phyloP scores from a whole-genome alignment of 2,888 invertebrate species.

The Meiosimyza decipiens region DNA sequence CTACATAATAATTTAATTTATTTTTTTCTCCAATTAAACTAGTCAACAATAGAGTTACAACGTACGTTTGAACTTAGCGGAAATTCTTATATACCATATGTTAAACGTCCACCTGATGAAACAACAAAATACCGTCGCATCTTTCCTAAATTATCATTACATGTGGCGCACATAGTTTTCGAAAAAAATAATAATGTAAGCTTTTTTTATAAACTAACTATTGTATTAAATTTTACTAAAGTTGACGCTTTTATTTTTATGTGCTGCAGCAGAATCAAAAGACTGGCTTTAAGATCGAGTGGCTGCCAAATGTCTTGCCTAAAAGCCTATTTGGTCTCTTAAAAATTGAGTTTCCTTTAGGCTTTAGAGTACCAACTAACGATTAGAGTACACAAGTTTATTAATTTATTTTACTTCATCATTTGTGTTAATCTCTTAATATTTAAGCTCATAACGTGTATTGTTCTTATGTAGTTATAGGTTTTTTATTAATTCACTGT shows the following conservation, averaged over 20 bases:
- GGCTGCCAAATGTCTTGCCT: slow-evolving; percentile 80
- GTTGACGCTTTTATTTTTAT: slow-evolving; percentile 12
- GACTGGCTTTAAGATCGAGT: slow-evolving; percentile 78
- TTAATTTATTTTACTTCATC: background rate
- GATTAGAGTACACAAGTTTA: slow-evolving; percentile 6
- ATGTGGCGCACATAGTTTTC: slow-evolving; percentile 57
- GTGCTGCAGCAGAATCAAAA: slow-evolving; percentile 64
- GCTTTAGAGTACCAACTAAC: slow-evolving; percentile 66
- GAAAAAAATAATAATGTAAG: slow-evolving; percentile 46
- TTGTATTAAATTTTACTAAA: slow-evolving; percentile 5
- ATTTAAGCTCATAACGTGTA: slow-evolving; percentile 34
- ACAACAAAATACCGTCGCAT: slow-evolving; percentile 51
- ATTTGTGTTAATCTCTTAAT: slow-evolving; percentile 21
- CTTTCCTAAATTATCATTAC: slow-evolving; percentile 53
- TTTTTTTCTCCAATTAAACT: background rate
- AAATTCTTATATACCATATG: slow-evolving; percentile 54
- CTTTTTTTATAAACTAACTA: slow-evolving; percentile 8
- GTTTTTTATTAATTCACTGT: slow-evolving; percentile 14
- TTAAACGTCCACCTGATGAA: slow-evolving; percentile 38
- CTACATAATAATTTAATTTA: too few relatives aligned
- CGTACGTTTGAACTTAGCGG: slow-evolving; percentile 52
- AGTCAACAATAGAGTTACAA: slow-evolving; percentile 47
- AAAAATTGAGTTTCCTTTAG: slow-evolving; percentile 77
- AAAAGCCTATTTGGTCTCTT: slow-evolving; percentile 78
- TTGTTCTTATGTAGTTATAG: slow-evolving; percentile 14